phyloP scores from a whole-genome alignment of 92 coral and sea anemone species.

The Desmophyllum pertusum region DNA sequence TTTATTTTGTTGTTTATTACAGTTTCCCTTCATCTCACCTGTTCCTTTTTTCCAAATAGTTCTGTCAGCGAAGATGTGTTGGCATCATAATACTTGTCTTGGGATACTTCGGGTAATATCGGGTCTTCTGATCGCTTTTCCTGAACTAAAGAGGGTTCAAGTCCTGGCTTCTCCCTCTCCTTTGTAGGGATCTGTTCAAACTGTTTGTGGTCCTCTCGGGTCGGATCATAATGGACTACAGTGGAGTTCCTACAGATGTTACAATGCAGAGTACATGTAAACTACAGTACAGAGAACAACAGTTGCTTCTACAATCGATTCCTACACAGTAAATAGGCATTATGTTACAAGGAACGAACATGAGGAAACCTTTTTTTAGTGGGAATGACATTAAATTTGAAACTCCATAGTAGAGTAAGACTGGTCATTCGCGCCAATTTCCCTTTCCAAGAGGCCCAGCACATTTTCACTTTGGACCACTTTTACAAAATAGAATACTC shows the following conservation, averaged over 20 bases:
- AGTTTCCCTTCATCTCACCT: constrained; percentile 25
- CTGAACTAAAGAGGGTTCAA: constrained; percentile 30
- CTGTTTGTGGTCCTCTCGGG: constrained; percentile 85
- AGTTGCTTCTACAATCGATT: background rate
- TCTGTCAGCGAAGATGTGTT: constrained; percentile 70
- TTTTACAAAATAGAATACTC: too few relatives aligned
- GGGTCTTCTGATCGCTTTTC: constrained; percentile 3
- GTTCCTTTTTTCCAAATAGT: constrained; percentile 68
- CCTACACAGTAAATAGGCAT: too few relatives aligned
- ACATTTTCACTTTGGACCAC: too few relatives aligned
- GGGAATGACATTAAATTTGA: too few relatives aligned
- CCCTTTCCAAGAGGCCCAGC: too few relatives aligned
- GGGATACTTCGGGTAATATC: constrained; percentile 56
- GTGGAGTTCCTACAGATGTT: constrained; percentile 59
- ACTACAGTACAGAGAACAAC: background rate
- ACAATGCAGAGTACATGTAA: background rate
- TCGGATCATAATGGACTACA: constrained; percentile 86
- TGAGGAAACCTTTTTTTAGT: too few relatives aligned
- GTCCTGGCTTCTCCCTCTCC: background rate
- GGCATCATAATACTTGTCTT: constrained; percentile 78
- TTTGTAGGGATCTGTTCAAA: constrained; percentile 69
- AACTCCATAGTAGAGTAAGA: too few relatives aligned
- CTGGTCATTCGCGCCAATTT: too few relatives aligned
- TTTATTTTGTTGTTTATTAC: too few relatives aligned
- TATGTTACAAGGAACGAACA: too few relatives aligned